These are phyloP conservation scores for Cepaea nemoralis DNA, from an alignment of 1,140 invertebrate species.

Conservation along the genomic window DNA sequence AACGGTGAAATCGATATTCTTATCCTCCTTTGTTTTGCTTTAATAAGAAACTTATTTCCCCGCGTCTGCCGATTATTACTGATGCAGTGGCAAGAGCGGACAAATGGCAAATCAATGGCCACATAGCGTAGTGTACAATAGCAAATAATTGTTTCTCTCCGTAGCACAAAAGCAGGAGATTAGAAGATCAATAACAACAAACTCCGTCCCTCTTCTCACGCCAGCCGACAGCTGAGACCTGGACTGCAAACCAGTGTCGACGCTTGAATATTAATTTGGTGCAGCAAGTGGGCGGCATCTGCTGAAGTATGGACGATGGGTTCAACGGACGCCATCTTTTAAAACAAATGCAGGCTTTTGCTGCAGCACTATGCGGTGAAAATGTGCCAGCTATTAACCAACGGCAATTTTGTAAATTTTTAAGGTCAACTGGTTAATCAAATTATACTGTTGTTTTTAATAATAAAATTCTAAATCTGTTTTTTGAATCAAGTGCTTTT, in stretches of 20 bases:
- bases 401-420: too few relatives aligned
- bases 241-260: background rate
- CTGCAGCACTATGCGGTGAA: too few relatives aligned
- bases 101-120: constrained; percentile 20
- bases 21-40: background rate
- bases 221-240: background rate
- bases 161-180: background rate
- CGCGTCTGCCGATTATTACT: background rate
- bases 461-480: too few relatives aligned
- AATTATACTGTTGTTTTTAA: too few relatives aligned
- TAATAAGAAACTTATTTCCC: constrained; percentile 2
- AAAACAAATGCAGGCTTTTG: too few relatives aligned
- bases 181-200: background rate
- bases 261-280: background rate
- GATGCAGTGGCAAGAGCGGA: background rate
- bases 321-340: too few relatives aligned
- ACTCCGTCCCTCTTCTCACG: background rate
- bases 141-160: constrained; percentile 16
- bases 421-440: too few relatives aligned
- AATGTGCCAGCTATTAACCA: too few relatives aligned
- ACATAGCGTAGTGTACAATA: constrained; percentile 1
- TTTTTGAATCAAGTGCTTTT: too few relatives aligned
- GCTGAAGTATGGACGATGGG: background rate
- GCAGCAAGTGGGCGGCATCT: background rate
- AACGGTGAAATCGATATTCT: background rate